Base-by-base conservation (phyloP, 2,888 invertebrate species). In the Coleophora deauratella region DNA sequence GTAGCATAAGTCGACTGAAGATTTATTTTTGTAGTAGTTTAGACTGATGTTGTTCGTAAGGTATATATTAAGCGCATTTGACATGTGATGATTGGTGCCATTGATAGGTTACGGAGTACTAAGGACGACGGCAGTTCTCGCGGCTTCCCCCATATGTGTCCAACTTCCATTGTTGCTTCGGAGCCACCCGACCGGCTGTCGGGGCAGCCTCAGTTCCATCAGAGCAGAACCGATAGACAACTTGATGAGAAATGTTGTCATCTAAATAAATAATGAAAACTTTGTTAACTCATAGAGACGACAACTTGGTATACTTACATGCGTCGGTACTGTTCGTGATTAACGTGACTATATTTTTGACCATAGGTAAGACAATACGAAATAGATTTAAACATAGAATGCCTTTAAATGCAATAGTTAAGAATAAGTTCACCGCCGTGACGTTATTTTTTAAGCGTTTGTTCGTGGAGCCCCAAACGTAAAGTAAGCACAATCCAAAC, bases 11-110 rank as follows among this genome's bases (percentile, higher is more conserved):
- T 76, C 78, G 84, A 85, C 84, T 84, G 84, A 84, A 74, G 80
- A 77, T 21, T 80, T 85, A 84, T 85, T 85, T 85, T 85, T 84
- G 77, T 85, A 85, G 84, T 81, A 81, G 82, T 68, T 74, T 84
- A 85, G 84, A 84, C 84, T 85, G 84, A 85, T 80, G 81, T 79
- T 68, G 63, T 81, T 80, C 77, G 66, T 66, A 62, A 69, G 73
- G 55, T 55, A 63, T 58, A 66, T 61, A 60, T 59, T 75, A 81
- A 79, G 81, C 72, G 79, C 82, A 77, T 81, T 81, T 81, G 70
- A 81, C 74, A 79, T 82, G 84, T 84, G 84, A 85, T 85, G 84
- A 80, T 76, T 75, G 84, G 84, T 85, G 84, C 84, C 84, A 85
- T 81, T 82, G 82, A 78, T 84, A 84, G 82, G 63, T 72, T 80